Evolutionary conservation across 2,797 vertebrate species (phyloP).

Genomic region (Hirundo rustica): DNA sequence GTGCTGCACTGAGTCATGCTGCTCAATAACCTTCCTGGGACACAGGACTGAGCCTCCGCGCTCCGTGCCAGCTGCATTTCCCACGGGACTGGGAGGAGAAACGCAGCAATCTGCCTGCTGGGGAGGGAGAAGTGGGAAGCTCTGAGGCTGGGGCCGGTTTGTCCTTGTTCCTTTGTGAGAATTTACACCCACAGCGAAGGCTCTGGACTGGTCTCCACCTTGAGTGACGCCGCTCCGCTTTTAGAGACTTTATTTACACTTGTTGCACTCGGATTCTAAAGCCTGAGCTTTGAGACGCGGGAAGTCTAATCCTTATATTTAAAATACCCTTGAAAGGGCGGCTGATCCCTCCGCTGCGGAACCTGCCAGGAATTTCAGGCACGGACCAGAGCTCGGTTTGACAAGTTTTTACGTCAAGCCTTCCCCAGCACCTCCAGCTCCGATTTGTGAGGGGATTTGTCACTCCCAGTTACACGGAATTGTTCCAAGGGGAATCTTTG

Average conservation of each 20-base stretch:
- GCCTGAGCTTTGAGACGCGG: not conserved
- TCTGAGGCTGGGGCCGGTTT: not conserved
- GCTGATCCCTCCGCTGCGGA: not conserved
- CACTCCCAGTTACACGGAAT: not conserved
- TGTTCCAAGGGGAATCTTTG: not conserved
- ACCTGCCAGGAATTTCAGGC: not conserved
- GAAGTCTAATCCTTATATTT: not conserved
- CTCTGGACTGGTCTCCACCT: not conserved
- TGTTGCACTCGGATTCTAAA: not conserved
- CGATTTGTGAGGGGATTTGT: not conserved
- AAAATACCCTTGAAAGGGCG: not conserved
- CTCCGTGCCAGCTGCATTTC: not conserved
- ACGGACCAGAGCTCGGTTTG: not conserved
- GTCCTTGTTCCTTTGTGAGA: not conserved
- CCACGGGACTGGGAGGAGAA: not conserved
- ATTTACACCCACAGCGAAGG: not conserved
- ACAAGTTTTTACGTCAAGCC: not conserved
- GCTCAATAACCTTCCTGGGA: not conserved
- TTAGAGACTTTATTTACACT: not conserved
- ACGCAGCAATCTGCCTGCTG: not conserved
- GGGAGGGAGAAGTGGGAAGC: not conserved
- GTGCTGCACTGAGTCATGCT: not conserved
- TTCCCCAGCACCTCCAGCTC: not conserved
- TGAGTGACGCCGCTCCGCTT: not conserved
- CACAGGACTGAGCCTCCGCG: not conserved